These are phyloP conservation scores for Hesperophylax magnus DNA, from an alignment of 1,140 invertebrate genomes.

Conservation along the genomic window DNA sequence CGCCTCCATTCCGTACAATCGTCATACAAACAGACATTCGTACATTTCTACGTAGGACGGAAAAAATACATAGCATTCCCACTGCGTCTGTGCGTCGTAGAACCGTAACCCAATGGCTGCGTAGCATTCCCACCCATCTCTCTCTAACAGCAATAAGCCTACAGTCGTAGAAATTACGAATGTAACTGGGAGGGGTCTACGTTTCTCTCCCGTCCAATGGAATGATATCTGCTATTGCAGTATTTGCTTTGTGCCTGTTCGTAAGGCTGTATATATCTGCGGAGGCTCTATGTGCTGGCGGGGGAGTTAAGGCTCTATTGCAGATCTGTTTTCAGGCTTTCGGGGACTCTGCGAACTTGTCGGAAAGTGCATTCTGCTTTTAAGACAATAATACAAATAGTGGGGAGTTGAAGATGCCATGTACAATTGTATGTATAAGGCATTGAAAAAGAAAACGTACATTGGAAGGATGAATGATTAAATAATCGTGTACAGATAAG, in stretches of 20 bases:
- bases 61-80: slow-evolving; percentile 52
- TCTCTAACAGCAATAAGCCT: slow-evolving; percentile 49
- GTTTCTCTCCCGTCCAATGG: slow-evolving; percentile 52
- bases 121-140: slow-evolving; percentile 32
- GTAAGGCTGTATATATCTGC: slow-evolving; percentile 34
- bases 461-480: too few species aligned
- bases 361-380: slow-evolving; percentile 41
- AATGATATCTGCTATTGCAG: slow-evolving; percentile 55
- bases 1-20: slow-evolving; percentile 41
- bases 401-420: slow-evolving; percentile 8
- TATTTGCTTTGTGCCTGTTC: slow-evolving; percentile 47
- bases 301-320: slow-evolving; percentile 39
- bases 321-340: slow-evolving; percentile 37
- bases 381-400: slow-evolving; percentile 4
- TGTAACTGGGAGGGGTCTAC: slow-evolving; percentile 57
- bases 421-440: neutral
- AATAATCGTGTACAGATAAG: too few species aligned
- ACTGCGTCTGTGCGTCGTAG: slow-evolving; percentile 42
- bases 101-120: slow-evolving; percentile 32
- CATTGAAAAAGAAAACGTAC: neutral
- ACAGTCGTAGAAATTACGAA: slow-evolving; percentile 57
- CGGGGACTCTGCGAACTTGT: neutral
- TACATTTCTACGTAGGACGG: slow-evolving; percentile 41
- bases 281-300: slow-evolving; percentile 26
- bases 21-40: slow-evolving; percentile 54